Evolutionary conservation across 1,140 invertebrate genomes (phyloP).

Genomic region (Pogonognathellus flavescens): DNA sequence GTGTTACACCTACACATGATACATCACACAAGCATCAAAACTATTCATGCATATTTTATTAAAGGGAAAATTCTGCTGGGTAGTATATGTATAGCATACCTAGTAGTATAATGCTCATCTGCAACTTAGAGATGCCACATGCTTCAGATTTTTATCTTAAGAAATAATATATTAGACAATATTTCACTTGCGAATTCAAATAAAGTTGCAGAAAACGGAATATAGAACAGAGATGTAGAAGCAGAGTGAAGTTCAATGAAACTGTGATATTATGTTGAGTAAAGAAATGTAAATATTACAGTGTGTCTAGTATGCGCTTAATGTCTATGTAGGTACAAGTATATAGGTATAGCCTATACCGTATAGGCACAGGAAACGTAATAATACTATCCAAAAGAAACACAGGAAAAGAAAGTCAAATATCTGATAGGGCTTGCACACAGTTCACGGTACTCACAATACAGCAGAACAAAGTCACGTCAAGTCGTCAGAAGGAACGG

Average conservation of each 20-base stretch:
- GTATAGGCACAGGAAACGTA: too few relatives aligned
- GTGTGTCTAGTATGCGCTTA: too few relatives aligned
- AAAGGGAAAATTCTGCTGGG: conserved; percentile 19
- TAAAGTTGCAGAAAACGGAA: background rate
- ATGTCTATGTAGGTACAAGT: too few relatives aligned
- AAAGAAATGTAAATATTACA: background rate
- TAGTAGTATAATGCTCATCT: conserved; percentile 30
- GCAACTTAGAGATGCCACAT: conserved; percentile 27
- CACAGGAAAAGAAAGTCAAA: too few relatives aligned
- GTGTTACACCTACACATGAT: background rate
- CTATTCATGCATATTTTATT: conserved; percentile 15
- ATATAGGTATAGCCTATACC: too few relatives aligned
- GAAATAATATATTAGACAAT: conserved; percentile 42
- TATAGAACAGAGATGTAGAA: background rate
- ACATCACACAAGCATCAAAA: background rate
- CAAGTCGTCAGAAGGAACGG: background rate
- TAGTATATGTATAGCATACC: too few relatives aligned
- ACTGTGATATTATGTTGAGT: background rate
- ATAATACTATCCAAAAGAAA: too few relatives aligned
- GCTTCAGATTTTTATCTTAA: conserved; percentile 45
- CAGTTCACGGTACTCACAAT: background rate
- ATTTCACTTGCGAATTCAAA: conserved; percentile 41
- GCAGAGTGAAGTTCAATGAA: background rate
- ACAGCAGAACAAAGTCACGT: background rate
- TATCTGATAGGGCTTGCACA: too few relatives aligned